These are phyloP conservation scores for Pangasius djambal DNA, from an alignment of 2,797 vertebrate species.

Conservation along the genomic window DNA sequence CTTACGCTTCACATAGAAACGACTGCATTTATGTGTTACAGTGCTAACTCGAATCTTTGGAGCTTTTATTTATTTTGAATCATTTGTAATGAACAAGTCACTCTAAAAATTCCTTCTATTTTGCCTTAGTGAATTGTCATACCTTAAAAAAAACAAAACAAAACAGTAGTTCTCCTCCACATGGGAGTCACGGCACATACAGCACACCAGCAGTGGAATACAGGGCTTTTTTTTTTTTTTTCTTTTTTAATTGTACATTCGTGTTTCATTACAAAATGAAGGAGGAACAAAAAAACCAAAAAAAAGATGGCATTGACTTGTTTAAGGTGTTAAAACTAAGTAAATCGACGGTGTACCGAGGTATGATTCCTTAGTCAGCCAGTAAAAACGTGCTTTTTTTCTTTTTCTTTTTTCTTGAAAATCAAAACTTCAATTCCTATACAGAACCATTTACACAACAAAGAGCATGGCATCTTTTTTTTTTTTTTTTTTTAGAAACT, in stretches of 20 bases:
- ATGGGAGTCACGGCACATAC: neutral
- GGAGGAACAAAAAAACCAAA: neutral
- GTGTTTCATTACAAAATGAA: slow-evolving; percentile 32
- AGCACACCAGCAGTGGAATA: neutral
- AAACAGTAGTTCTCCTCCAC: neutral
- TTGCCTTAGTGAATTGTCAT: neutral
- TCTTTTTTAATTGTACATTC: neutral
- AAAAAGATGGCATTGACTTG: neutral
- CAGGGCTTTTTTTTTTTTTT: neutral
- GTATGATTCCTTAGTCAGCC: neutral
- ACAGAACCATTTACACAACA: slow-evolving; percentile 17
- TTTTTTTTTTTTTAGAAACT: neutral
- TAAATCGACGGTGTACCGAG: neutral
- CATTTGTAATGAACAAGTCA: neutral
- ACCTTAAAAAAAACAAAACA: neutral
- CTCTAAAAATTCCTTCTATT: neutral
- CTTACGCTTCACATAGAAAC: too few relatives aligned
- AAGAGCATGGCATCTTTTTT: neutral
- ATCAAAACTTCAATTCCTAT: neutral
- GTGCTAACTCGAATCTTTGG: neutral
- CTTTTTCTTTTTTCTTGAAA: neutral
- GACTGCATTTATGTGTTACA: too few relatives aligned
- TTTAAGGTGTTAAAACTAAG: neutral
- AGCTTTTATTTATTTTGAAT: neutral
- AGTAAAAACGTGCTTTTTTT: neutral